Conservation (phyloP, 2,113 vertebrate genomes). For the Isurus oxyrinchus region DNA sequence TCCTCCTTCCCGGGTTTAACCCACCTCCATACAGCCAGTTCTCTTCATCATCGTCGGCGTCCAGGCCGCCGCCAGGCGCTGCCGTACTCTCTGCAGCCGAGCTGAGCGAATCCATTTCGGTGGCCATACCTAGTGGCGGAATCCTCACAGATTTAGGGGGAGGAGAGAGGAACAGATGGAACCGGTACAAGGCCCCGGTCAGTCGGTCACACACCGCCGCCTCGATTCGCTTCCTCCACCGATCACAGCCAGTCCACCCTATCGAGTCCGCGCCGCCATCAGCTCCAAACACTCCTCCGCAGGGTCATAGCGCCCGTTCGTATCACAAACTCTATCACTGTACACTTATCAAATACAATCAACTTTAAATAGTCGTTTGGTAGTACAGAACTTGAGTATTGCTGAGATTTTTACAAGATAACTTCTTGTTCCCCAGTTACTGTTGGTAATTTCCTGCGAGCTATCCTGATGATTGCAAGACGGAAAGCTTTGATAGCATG, state of each 20-base stretch:
- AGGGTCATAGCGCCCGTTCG: slow-evolving; percentile 39
- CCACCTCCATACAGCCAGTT: slow-evolving; percentile 60
- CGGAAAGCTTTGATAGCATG: too few species aligned
- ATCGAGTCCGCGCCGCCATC: slow-evolving; percentile 19
- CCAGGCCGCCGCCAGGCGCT: slow-evolving; percentile 40
- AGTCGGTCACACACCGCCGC: background rate
- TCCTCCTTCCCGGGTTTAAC: slow-evolving; percentile 13
- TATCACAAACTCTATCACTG: too few species aligned
- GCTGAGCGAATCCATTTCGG: slow-evolving; percentile 44
- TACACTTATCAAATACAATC: too few species aligned
- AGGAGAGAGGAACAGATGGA: background rate
- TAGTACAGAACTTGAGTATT: too few species aligned
- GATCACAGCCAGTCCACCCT: background rate
- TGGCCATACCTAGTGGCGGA: slow-evolving; percentile 39
- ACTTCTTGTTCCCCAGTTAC: too few species aligned
- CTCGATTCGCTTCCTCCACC: too few species aligned
- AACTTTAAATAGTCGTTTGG: too few species aligned
- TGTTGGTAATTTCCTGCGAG: too few species aligned
- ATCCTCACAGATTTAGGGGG: background rate
- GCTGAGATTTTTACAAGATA: too few species aligned
- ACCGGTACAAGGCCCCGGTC: background rate
- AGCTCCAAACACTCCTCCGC: slow-evolving; percentile 34
- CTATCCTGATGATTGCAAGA: too few species aligned
- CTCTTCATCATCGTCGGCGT: slow-evolving; percentile 53
- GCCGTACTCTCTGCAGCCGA: slow-evolving; percentile 39